Conservation (phyloP, 2,888 invertebrate genomes). For the Sminthurinus aureus region DNA sequence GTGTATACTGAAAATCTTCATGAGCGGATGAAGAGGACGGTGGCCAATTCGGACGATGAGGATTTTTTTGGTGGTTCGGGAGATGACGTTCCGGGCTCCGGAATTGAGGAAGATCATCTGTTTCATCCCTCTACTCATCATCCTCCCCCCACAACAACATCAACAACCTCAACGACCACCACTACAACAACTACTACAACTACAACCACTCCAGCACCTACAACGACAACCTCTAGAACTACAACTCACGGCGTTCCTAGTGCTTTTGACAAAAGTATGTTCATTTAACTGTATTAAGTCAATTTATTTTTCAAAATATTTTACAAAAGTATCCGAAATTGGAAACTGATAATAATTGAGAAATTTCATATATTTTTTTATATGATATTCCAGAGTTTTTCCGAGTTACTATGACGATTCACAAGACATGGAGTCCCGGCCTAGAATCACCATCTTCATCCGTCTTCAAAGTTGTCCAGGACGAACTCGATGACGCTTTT, state of each 20-base stretch:
- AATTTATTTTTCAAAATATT: too few relatives aligned
- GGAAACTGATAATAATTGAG: background rate
- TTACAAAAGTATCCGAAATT: too few relatives aligned
- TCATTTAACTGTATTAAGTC: background rate
- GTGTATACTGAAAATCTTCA: constrained; percentile 27
- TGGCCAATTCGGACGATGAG: constrained; percentile 50
- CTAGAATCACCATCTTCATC: constrained; percentile 45
- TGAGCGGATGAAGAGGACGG: constrained; percentile 30
- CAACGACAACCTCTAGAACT: background rate
- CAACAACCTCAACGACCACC: constrained; percentile 1
- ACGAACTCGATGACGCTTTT: constrained; percentile 52
- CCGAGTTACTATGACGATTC: constrained; percentile 53
- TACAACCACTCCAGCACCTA: background rate
- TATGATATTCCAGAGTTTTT: constrained; percentile 43
- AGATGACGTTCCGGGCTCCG: constrained; percentile 38
- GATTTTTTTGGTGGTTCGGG: constrained; percentile 52
- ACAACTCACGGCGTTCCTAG: too few relatives aligned
- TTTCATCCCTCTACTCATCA: background rate
- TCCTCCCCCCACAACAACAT: background rate
- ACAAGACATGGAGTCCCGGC: constrained; percentile 57
- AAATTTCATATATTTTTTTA: background rate
- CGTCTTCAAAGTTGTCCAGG: constrained; percentile 48
- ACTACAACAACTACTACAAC: background rate
- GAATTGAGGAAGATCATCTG: background rate
- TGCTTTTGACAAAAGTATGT: background rate